Evolutionary conservation across 37 sponge, comb jelly and placozoan species (phyloP).

Genomic region (Mnemiopsis leidyi): DNA sequence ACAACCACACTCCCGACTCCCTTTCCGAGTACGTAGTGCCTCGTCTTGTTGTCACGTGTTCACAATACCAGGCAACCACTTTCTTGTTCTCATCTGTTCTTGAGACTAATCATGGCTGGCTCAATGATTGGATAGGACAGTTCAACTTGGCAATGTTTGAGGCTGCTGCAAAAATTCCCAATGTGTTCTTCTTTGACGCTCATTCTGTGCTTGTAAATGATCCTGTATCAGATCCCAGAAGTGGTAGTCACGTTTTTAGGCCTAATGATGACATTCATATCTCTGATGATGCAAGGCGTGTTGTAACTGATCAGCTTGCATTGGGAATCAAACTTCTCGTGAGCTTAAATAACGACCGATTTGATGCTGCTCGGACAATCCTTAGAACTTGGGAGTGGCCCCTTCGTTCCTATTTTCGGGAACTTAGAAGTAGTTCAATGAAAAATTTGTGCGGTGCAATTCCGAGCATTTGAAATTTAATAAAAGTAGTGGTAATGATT

Average conservation of each 20-base stretch:
- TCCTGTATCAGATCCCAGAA: not conserved
- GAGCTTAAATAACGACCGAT: not conserved
- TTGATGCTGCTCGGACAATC: not conserved
- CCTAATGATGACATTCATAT: not conserved
- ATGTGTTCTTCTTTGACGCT: not conserved
- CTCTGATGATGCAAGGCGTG: not conserved
- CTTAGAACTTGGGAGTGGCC: not conserved
- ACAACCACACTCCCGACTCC: not conserved
- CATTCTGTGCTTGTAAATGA: not conserved
- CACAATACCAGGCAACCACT: not conserved
- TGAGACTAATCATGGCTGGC: not conserved
- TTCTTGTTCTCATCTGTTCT: not conserved
- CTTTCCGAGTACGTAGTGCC: not conserved
- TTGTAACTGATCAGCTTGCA: not conserved
- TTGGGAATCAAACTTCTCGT: not conserved
- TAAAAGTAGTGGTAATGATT: too few species aligned
- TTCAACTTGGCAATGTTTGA: not conserved
- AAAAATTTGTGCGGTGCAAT: not conserved
- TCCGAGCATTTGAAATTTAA: not conserved
- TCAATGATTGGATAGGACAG: not conserved
- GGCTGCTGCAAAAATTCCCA: not conserved
- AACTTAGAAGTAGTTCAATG: not conserved
- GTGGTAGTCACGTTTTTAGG: not conserved
- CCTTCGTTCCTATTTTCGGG: not conserved
- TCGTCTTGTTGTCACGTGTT: not conserved